Conservation (phyloP, 1,140 invertebrate species). For the Meloidogyne exigua region DNA sequence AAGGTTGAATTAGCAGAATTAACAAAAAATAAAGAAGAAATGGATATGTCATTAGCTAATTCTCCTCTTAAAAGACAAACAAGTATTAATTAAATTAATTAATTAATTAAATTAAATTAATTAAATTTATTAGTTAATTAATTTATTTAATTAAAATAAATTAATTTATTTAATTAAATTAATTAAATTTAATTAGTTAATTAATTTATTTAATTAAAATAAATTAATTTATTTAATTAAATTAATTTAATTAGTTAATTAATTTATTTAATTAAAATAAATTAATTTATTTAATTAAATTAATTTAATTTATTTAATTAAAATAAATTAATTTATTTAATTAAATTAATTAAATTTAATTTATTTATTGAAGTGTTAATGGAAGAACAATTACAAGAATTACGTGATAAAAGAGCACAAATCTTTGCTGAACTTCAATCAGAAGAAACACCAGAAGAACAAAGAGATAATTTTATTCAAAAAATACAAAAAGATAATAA, state of each 20-base stretch:
- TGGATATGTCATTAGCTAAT: slow-evolving; percentile 44
- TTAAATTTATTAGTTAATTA: too few relatives aligned
- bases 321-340: not conserved
- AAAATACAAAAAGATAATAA: slow-evolving; percentile 50
- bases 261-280: too few relatives aligned
- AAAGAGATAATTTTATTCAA: slow-evolving; percentile 38
- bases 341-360: too few relatives aligned
- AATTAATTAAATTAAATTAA: not conserved
- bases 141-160: too few relatives aligned
- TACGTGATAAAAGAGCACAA: slow-evolving; percentile 27
- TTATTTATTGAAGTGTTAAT: slow-evolving; percentile 46
- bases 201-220: not conserved
- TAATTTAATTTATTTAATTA: too few relatives aligned
- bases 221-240: not conserved
- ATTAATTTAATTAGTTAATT: too few relatives aligned
- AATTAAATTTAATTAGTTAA: too few relatives aligned
- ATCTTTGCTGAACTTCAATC: slow-evolving; percentile 34
- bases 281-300: not conserved
- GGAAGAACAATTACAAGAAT: slow-evolving; percentile 45
- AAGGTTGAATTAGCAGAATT: slow-evolving; percentile 39
- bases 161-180: slow-evolving; percentile 22
- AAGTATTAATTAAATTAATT: slow-evolving; percentile 19
- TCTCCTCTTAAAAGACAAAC: slow-evolving; percentile 48
- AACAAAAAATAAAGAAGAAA: slow-evolving; percentile 37
- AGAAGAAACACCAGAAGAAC: slow-evolving; percentile 39